phyloP scores from a whole-genome alignment of 2,888 invertebrate genomes.

The Andrena haemorrhoa region DNA sequence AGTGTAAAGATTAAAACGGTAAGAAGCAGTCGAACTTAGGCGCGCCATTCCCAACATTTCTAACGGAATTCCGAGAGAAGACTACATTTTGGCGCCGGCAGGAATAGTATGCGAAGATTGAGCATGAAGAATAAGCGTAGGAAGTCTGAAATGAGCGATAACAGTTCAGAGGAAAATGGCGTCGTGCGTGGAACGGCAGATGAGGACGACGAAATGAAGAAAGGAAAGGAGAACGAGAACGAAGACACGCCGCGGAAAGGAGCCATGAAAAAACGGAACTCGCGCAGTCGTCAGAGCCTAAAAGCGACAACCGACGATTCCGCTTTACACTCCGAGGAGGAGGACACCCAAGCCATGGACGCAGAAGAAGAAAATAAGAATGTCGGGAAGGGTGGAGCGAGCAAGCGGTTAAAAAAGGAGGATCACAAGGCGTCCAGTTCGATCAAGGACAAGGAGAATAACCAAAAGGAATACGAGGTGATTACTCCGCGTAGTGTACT shows the following conservation, averaged over 20 bases:
- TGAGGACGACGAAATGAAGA: slow-evolving; percentile 65
- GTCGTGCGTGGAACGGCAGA: slow-evolving; percentile 69
- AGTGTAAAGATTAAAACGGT: neutral
- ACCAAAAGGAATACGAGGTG: slow-evolving; percentile 87
- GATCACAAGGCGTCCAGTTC: slow-evolving; percentile 72
- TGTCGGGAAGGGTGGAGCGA: slow-evolving; percentile 67
- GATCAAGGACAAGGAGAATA: slow-evolving; percentile 82
- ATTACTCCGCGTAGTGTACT: too few relatives aligned
- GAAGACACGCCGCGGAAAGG: slow-evolving; percentile 63
- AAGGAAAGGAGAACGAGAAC: slow-evolving; percentile 75
- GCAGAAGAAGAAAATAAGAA: slow-evolving; percentile 75
- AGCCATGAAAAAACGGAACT: slow-evolving; percentile 67
- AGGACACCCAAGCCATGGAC: neutral
- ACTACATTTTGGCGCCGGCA: neutral
- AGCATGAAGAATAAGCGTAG: slow-evolving; percentile 81
- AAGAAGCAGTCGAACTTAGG: neutral
- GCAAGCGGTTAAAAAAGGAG: slow-evolving; percentile 77
- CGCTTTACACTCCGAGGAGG: slow-evolving; percentile 64
- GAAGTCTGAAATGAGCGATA: slow-evolving; percentile 80
- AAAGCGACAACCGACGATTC: slow-evolving; percentile 69
- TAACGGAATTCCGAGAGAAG: neutral
- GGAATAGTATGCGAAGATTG: slow-evolving; percentile 80
- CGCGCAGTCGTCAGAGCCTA: slow-evolving; percentile 64
- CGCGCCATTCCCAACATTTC: neutral
- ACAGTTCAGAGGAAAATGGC: slow-evolving; percentile 82